phyloP scores from a whole-genome alignment of 2,113 vertebrate species.

The Gallinago undulata region DNA sequence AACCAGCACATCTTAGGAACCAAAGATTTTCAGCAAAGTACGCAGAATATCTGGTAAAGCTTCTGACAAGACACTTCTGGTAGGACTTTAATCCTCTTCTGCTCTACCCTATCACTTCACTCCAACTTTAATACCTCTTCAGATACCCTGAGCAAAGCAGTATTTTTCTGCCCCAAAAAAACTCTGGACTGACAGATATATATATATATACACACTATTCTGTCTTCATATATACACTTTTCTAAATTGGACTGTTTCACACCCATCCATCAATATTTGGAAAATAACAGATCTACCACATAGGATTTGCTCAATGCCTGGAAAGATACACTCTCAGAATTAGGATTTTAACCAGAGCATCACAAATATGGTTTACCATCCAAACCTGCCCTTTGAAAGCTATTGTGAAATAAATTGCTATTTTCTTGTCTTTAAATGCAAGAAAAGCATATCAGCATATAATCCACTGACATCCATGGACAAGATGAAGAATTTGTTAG shows the following conservation, averaged over 20 bases:
- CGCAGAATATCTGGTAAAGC: background rate
- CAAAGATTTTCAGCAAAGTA: slow-evolving; percentile 5
- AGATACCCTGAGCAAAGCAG: background rate
- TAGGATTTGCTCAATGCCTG: background rate
- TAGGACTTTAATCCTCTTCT: background rate
- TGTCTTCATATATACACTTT: background rate
- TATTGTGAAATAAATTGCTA: background rate
- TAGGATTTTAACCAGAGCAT: background rate
- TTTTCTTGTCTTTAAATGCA: background rate
- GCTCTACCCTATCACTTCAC: background rate
- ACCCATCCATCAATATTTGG: background rate
- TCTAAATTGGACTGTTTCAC: background rate
- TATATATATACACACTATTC: background rate
- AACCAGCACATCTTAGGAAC: background rate
- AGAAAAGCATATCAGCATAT: slow-evolving; percentile 5
- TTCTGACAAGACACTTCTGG: background rate
- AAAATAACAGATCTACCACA: background rate
- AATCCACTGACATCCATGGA: background rate
- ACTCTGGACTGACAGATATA: background rate
- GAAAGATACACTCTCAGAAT: background rate
- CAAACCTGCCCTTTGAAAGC: background rate
- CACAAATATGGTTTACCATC: background rate
- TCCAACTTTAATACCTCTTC: background rate
- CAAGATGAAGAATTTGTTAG: background rate
- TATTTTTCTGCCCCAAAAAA: background rate